Percentiles rank a stretch among this genome's conserved stretches.
phyloP scores from a whole-genome alignment of 2,888 invertebrate genomes.

The Drosophila acutilabella region DNA sequence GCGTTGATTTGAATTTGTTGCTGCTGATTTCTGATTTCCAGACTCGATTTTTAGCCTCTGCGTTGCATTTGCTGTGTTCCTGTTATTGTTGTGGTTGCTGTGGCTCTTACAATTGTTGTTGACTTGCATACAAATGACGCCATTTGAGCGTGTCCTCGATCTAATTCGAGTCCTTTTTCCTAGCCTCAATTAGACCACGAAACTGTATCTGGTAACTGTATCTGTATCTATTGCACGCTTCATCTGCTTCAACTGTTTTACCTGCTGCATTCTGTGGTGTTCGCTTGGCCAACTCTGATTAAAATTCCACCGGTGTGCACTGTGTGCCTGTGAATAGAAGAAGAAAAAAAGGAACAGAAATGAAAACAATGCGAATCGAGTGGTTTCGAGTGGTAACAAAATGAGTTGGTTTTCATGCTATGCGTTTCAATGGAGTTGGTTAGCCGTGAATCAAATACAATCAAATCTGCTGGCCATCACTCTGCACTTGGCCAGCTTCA shows the following conservation, averaged over 20 bases:
- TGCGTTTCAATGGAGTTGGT: slow-evolving; percentile 15
- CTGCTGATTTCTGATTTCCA: not conserved
- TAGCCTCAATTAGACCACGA: slow-evolving; percentile 56
- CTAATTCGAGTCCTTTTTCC: not conserved
- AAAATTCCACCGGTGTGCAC: slow-evolving; percentile 56
- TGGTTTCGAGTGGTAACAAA: slow-evolving; percentile 4
- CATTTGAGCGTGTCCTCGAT: slow-evolving; percentile 60
- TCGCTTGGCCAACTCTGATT: slow-evolving; percentile 52
- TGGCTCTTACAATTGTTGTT: slow-evolving; percentile 30
- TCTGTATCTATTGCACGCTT: slow-evolving; percentile 26
- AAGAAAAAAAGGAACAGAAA: slow-evolving; percentile 11
- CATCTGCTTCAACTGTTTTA: slow-evolving; percentile 28
- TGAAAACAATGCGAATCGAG: slow-evolving; percentile 21
- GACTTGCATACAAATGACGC: slow-evolving; percentile 74
- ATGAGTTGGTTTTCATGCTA: slow-evolving; percentile 14
- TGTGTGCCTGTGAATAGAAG: slow-evolving; percentile 1
- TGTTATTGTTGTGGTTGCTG: slow-evolving; percentile 14
- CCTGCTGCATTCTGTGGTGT: slow-evolving; percentile 57
- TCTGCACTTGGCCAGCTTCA: not conserved
- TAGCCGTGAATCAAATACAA: slow-evolving; percentile 19
- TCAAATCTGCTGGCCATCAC: slow-evolving; percentile 5
- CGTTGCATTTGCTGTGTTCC: slow-evolving; percentile 52
- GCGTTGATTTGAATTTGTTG: slow-evolving; percentile 30
- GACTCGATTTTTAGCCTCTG: slow-evolving; percentile 38
- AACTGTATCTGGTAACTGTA: slow-evolving; percentile 28